Evolutionary conservation across 2,888 invertebrate species (phyloP).

Genomic region (Drosophila barbarae): DNA sequence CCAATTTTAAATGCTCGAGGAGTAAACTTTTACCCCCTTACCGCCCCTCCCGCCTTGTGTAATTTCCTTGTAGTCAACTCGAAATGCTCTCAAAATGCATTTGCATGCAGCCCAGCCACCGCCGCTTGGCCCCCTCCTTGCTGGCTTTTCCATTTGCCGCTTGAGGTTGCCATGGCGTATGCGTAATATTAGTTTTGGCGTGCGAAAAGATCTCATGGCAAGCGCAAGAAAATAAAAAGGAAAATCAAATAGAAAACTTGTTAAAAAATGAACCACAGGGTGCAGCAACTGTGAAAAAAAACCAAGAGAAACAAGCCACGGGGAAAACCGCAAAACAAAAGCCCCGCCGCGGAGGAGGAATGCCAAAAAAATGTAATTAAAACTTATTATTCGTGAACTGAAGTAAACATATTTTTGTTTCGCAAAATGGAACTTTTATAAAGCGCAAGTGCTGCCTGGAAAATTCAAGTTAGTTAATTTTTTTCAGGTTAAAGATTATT

Average conservation of each 20-base stretch:
- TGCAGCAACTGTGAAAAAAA: conserved; percentile 7
- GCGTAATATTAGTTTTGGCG: conserved; percentile 61
- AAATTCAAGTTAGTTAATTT: background rate
- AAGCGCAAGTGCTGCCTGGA: background rate
- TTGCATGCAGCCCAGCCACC: conserved; percentile 45
- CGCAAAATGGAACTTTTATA: background rate
- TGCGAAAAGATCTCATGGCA: conserved; percentile 31
- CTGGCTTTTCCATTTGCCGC: conserved; percentile 13
- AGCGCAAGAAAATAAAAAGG: conserved; percentile 16
- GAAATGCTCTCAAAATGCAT: conserved; percentile 60
- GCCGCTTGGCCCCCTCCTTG: background rate
- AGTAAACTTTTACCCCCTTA: conserved; percentile 21
- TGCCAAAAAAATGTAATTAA: conserved; percentile 22
- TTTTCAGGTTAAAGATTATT: background rate
- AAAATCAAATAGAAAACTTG: conserved; percentile 24
- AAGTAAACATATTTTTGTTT: conserved; percentile 12
- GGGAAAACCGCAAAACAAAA: conserved; percentile 17
- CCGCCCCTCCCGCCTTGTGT: conserved; percentile 17
- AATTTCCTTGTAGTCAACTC: conserved; percentile 67
- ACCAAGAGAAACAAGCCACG: conserved; percentile 5
- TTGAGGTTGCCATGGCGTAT: conserved; percentile 50
- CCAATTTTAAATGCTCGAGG: conserved; percentile 58
- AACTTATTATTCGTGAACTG: conserved; percentile 26
- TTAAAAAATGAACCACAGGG: conserved; percentile 17
- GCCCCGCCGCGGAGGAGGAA: background rate